phyloP scores from a whole-genome alignment of 2,888 invertebrate species.

The Spodoptera exigua region DNA sequence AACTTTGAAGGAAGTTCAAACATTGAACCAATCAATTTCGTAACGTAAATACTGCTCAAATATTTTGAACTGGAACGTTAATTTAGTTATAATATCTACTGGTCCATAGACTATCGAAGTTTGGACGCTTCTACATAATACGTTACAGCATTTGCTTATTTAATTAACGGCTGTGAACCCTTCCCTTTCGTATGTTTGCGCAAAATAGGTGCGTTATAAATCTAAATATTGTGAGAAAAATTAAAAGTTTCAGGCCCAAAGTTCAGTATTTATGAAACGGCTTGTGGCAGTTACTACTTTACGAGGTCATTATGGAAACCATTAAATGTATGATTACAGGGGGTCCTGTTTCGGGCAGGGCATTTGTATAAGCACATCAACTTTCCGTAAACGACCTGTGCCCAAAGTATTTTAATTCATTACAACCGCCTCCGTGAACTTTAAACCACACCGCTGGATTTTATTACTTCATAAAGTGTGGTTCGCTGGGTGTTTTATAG shows the following conservation, averaged over 20 bases:
- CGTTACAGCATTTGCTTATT: slow-evolving; percentile 17
- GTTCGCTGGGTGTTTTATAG: slow-evolving; percentile 67
- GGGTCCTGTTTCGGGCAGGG: slow-evolving; percentile 79
- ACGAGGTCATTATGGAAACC: slow-evolving; percentile 85
- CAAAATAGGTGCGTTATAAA: slow-evolving; percentile 56
- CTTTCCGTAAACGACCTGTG: slow-evolving; percentile 82
- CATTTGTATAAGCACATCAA: slow-evolving; percentile 86
- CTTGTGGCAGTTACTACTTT: slow-evolving; percentile 82
- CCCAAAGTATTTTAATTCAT: slow-evolving; percentile 80
- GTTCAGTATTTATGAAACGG: slow-evolving; percentile 82
- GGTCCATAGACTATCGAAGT: slow-evolving; percentile 3
- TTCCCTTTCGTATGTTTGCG: slow-evolving; percentile 32
- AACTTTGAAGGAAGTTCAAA: slow-evolving; percentile 5
- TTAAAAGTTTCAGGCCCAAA: slow-evolving; percentile 65
- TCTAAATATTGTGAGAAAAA: slow-evolving; percentile 63
- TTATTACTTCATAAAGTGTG: slow-evolving; percentile 78
- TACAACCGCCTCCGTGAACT: slow-evolving; percentile 70
- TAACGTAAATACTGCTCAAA: slow-evolving; percentile 10
- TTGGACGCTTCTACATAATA: slow-evolving; percentile 3
- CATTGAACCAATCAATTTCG: slow-evolving; percentile 23
- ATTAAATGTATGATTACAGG: slow-evolving; percentile 86
- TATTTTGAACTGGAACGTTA: slow-evolving; percentile 11
- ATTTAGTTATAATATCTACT: slow-evolving; percentile 9
- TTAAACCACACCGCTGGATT: slow-evolving; percentile 74
- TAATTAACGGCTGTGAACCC: slow-evolving; percentile 26